Base-by-base conservation (phyloP, 2,113 vertebrate species). In the Peromyscus maniculatus region DNA sequence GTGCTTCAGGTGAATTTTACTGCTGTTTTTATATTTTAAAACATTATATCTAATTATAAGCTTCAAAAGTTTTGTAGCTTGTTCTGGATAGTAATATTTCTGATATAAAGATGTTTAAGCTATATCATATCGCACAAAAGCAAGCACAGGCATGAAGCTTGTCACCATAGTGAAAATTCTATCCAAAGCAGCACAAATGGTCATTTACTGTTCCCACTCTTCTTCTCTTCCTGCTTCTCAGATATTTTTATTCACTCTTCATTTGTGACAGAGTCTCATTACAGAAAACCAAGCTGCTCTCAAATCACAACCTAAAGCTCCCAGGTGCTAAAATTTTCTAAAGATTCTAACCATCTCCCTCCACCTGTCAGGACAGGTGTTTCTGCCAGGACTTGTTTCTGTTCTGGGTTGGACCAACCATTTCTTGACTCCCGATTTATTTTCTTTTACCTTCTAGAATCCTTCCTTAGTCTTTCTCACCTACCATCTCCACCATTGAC, bases 1-100 rank as follows among this genome's bases (percentile, higher is more conserved):
- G 5, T 46, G 72, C 69, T 96, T 95, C 89, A 13, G 33, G 80
- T 80, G 49, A 82, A 88, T 87, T 88, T 62, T 67, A 93, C 7
- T 57, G 80, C 55, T 7, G 5, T 64, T 97, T 95, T 94, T 67
- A 86, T 62, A 93, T 55, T 57, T 86, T 62, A 62, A 96, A 91
- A 91, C 39, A 66, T 62, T 67, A 87, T 5, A 92, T 66, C 80
- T 82, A 91, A 80, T 13, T 22, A 89, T 69, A 78, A 82, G 86
- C 69, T 52, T 71, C 62, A 90, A 83, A 80, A 31, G 26, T 52
- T 59, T 96, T 94, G 52, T 7, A 59, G 82, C 24, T n/a, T 87
- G 67, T 69, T 94, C 69, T 55, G 74, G 33, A 91, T 26, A 74
- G 17, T 46, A 72, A 22, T 64, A 67, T 67, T 69, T 92, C 67